Base-by-base conservation (phyloP, 2,888 invertebrate genomes). In the Podabrus alpinus region DNA sequence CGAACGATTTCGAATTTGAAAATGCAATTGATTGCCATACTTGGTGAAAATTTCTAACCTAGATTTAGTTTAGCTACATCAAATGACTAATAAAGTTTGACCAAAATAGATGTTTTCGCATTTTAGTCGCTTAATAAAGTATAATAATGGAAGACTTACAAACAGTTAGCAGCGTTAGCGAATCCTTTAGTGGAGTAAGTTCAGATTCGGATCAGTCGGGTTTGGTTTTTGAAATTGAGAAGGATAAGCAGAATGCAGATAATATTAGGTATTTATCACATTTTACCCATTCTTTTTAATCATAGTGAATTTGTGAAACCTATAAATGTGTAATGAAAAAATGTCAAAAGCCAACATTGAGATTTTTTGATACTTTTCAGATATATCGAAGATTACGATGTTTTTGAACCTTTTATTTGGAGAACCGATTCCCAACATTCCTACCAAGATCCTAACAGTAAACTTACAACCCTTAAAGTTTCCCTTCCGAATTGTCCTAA, bases 21-120 rank as follows among this genome's bases (percentile, higher is more conserved):
- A 15, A 15, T 15, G 60, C 64, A 73, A 72, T 71, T 16, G 59
- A 66, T 69, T 69, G 59, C 72, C 68, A 69, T 72, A 72, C 74
- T 76, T 75, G 71, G 72, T 19, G 45, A n/a, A 69, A 68, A 71
- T 72, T 74, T 74, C 71, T 75, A 77, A 74, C 77, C 77, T 72
- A 68, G 68, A 71, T 71, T 67, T 61, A 59, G 59, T 21, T 59
- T 21, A 72, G 62, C 68, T 67, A 68, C 29, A 68, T 72, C 25
- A 64, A 67, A 45, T 59, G 17, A 15, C 62, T 19, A 19, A 45
- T n/a, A 45, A 45, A 68, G 15, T 24, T 25, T 13, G 25, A 61
- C 72, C 66, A 16, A 68, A 66, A 59, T 59, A 71, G 62, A 70
- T 70, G 70, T 64, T 70, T 70, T 45, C 45, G 71, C 15, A 71